Percentiles rank a stretch among this genome's conserved stretches.
These are phyloP conservation scores for Cyrtorhinus lividipennis DNA, from an alignment of 1,140 invertebrate genomes.

Conservation along the genomic window DNA sequence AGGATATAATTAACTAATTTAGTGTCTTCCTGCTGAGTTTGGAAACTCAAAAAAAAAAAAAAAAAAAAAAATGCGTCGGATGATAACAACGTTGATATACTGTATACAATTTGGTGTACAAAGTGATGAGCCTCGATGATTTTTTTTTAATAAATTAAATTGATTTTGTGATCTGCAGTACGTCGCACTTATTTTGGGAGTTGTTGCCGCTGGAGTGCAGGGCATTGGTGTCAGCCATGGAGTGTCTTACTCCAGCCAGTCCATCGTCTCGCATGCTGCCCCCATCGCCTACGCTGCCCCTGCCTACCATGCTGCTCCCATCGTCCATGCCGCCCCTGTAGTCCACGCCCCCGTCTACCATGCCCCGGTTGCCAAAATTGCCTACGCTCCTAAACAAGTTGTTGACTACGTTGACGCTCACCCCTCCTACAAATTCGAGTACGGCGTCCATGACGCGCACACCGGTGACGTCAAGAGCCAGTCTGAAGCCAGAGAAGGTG, in stretches of 20 bases:
- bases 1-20: too few relatives aligned
- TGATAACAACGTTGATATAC: too few relatives aligned
- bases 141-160: too few relatives aligned
- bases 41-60: neutral
- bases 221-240: slow-evolving; percentile 4
- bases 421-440: slow-evolving; percentile 4
- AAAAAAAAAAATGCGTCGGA: neutral
- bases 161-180: too few relatives aligned
- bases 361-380: slow-evolving; percentile 3
- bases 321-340: neutral
- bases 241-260: slow-evolving; percentile 2
- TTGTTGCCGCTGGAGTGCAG: slow-evolving; percentile 1
- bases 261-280: slow-evolving; percentile 5
- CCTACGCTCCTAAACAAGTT: neutral
- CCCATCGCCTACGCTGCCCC: slow-evolving; percentile 1
- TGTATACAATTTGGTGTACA: too few relatives aligned
- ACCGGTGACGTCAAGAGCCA: slow-evolving; percentile 5
- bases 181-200: neutral
- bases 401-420: slow-evolving; percentile 6
- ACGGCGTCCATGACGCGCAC: neutral
- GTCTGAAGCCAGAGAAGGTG: neutral
- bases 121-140: too few relatives aligned
- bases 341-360: too few relatives aligned
- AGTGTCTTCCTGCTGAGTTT: neutral
- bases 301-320: neutral